Base-by-base conservation (phyloP, 2,888 invertebrate species). In the Mycogona germanica region DNA sequence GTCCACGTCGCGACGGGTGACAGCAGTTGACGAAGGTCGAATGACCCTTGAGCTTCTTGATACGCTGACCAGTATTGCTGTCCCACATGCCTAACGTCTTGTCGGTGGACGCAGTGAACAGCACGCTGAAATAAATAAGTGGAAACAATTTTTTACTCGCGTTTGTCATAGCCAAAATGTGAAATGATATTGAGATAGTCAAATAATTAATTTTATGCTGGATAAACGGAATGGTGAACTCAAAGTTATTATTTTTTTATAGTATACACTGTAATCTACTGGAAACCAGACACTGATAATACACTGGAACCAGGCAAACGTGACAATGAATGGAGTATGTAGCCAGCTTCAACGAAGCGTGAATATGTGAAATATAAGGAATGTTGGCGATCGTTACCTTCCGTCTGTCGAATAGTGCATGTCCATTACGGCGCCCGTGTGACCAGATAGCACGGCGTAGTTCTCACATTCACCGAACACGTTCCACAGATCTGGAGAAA, bases 401-500 rank as follows among this genome's bases (percentile, higher is more conserved):
- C 65, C 64, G 57, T 67, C 70, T 4, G 66, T 63, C 37, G 64
- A 65, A 61, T 46, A 57, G 44, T 73, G 70, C 9, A 97, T 72
- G 68, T 99, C 95, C 81, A 93, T 83, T 1, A 98, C 76, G 2
- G 96, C 92, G 1, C 97, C 98, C 0, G 86, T 87, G 71, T 99
- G 98, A 0, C 96, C 96, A 19, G 81, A 79, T 51, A 99, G 80
- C 21, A 86, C 82, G 64, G 89, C 86, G 60, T 95, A 81, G 69
- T 98, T 99, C 65, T 97, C 95, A 71, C 98, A 98, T 67, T 98
- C 95, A 0, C 92, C 97, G 66, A 92, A 95, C 1, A 95, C 92
- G 68, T 85, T 88, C 98, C 98, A 98, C 59, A 98, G 72, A 70
- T 70, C 76, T 73, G 65, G 55, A 64, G 62, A 60, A 19, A 45